Evolutionary conservation across 1,140 invertebrate genomes (phyloP).

Genomic region (Pogonomyrmex californicus): DNA sequence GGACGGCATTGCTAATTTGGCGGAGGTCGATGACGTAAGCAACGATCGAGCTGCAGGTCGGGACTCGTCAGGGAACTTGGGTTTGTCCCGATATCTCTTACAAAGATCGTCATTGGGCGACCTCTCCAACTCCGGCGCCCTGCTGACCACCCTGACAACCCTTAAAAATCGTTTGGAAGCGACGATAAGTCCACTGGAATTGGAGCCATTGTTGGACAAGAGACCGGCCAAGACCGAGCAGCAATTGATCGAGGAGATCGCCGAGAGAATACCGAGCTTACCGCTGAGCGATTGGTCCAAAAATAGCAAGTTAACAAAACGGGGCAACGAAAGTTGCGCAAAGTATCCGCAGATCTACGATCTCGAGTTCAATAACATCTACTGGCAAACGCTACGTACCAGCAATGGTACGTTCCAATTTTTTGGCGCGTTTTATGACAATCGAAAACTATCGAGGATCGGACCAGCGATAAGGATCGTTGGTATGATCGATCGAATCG

Average conservation of each 20-base stretch:
- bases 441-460: slow-evolving; percentile 91
- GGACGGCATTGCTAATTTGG: slow-evolving; percentile 71
- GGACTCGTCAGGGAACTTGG: slow-evolving; percentile 81
- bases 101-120: slow-evolving; percentile 71
- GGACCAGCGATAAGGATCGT: slow-evolving; percentile 95
- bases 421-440: slow-evolving; percentile 96
- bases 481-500: slow-evolving; percentile 96
- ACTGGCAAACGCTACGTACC: slow-evolving; percentile 94
- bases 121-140: slow-evolving; percentile 57
- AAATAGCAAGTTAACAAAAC: slow-evolving; percentile 88
- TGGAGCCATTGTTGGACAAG: slow-evolving; percentile 89
- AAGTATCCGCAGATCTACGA: slow-evolving; percentile 95
- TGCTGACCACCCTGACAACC: slow-evolving; percentile 73
- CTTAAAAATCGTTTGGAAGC: slow-evolving; percentile 78
- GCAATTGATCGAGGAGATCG: slow-evolving; percentile 92
- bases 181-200: slow-evolving; percentile 82
- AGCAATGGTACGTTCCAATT: slow-evolving; percentile 95
- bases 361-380: slow-evolving; percentile 96
- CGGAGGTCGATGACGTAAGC: slow-evolving; percentile 67
- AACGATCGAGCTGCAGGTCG: slow-evolving; percentile 74
- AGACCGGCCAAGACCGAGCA: slow-evolving; percentile 91
- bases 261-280: slow-evolving; percentile 92
- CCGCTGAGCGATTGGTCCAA: slow-evolving; percentile 95
- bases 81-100: slow-evolving; percentile 81
- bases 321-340: slow-evolving; percentile 91